Conservation (phyloP, 2,888 invertebrate genomes). For the Phasia obesa region DNA sequence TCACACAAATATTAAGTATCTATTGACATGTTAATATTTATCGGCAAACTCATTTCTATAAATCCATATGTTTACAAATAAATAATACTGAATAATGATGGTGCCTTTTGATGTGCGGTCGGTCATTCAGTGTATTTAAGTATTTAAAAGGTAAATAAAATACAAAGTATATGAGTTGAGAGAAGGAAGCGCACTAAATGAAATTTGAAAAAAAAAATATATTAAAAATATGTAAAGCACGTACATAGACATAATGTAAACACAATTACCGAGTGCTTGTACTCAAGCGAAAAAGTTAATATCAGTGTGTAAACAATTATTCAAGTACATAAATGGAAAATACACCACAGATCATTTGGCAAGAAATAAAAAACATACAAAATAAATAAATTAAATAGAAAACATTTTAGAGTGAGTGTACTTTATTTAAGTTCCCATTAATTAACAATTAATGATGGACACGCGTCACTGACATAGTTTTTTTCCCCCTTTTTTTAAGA, state of each 20-base stretch:
- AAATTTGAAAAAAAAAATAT: background rate
- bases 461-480: conserved; percentile 63
- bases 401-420: conserved; percentile 24
- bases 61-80: conserved; percentile 19
- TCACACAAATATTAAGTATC: background rate
- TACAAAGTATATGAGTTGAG: conserved; percentile 30
- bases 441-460: conserved; percentile 67
- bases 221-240: background rate
- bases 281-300: conserved; percentile 39
- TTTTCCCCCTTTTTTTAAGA: background rate
- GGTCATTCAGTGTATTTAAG: conserved; percentile 40
- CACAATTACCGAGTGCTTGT: conserved; percentile 39
- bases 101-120: conserved; percentile 52
- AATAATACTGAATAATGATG: conserved; percentile 41
- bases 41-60: conserved; percentile 14
- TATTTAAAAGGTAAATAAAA: conserved; percentile 60
- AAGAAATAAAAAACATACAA: conserved; percentile 26
- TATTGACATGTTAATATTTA: conserved; percentile 55
- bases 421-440: conserved; percentile 42
- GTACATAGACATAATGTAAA: conserved; percentile 34
- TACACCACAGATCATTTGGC: conserved; percentile 37
- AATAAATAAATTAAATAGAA: conserved; percentile 38
- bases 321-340: conserved; percentile 30
- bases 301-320: conserved; percentile 55
- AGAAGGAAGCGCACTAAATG: background rate